Conservation (phyloP, 2,113 vertebrate genomes). For the Alligator sinensis region DNA sequence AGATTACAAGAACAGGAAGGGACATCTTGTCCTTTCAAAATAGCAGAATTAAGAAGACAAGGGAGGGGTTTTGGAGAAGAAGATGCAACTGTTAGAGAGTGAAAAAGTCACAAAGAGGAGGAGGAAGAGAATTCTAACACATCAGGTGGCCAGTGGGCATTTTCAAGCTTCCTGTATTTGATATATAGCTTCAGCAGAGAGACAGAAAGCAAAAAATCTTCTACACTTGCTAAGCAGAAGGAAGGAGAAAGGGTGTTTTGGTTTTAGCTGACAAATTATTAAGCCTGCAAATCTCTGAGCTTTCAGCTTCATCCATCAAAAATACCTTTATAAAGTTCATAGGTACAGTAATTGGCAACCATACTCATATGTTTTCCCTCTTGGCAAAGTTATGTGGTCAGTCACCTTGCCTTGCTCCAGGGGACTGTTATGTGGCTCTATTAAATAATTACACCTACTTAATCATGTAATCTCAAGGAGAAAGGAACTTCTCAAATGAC, state of each 20-base stretch:
- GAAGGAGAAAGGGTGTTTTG: not conserved
- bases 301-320: not conserved
- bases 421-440: slow-evolving; percentile 61
- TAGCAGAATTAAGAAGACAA: not conserved
- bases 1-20: not conserved
- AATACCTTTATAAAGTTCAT: not conserved
- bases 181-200: not conserved
- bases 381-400: slow-evolving; percentile 63
- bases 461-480: slow-evolving; percentile 72
- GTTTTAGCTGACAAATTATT: not conserved
- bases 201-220: not conserved
- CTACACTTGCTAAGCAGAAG: not conserved
- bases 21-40: not conserved
- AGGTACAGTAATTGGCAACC: not conserved
- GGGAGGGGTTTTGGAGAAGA: not conserved
- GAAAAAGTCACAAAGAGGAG: not conserved
- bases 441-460: slow-evolving; percentile 75
- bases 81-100: not conserved
- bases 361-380: slow-evolving; percentile 27
- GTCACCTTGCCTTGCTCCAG: slow-evolving; percentile 20
- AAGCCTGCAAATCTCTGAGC: not conserved
- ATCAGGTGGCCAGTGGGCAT: not conserved
- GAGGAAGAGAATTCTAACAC: not conserved
- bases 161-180: not conserved
- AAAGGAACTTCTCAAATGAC: slow-evolving; percentile 55